phyloP scores from a whole-genome alignment of 2,113 vertebrate species.

The Odobenus rosmarus region DNA sequence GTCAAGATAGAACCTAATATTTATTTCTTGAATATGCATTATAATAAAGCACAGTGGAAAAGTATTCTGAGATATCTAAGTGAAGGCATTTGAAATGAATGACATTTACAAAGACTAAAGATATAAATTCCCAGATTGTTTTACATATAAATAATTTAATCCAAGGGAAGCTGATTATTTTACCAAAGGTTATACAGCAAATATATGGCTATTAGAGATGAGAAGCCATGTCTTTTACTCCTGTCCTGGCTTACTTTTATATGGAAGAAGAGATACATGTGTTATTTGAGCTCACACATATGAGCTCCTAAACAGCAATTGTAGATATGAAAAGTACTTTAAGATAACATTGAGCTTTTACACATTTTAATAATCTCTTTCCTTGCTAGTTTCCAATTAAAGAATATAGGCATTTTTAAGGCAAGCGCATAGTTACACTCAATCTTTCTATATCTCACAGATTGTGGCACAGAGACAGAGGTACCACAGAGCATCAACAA shows the following conservation, averaged over 20 bases:
- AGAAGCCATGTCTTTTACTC: background rate
- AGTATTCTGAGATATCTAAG: background rate
- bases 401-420: background rate
- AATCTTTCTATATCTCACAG: background rate
- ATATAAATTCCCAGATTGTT: background rate
- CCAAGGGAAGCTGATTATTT: background rate
- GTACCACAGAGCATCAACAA: background rate
- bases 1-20: background rate
- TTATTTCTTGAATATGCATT: constrained; percentile 6
- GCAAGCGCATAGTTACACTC: background rate
- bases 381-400: background rate
- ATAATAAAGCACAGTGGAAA: background rate
- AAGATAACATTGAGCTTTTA: background rate
- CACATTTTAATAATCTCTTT: background rate
- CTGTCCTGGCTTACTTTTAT: background rate
- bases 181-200: background rate
- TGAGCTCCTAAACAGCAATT: background rate
- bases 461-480: background rate
- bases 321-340: background rate
- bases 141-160: background rate
- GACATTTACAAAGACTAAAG: background rate
- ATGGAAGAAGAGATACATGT: background rate
- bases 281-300: background rate
- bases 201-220: background rate
- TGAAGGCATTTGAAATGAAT: constrained; percentile 19